Evolutionary conservation across 2,888 invertebrate species (phyloP), one percentile per base, ranked within the genome.

Genomic region (Tolmerus cingulatus): DNA sequence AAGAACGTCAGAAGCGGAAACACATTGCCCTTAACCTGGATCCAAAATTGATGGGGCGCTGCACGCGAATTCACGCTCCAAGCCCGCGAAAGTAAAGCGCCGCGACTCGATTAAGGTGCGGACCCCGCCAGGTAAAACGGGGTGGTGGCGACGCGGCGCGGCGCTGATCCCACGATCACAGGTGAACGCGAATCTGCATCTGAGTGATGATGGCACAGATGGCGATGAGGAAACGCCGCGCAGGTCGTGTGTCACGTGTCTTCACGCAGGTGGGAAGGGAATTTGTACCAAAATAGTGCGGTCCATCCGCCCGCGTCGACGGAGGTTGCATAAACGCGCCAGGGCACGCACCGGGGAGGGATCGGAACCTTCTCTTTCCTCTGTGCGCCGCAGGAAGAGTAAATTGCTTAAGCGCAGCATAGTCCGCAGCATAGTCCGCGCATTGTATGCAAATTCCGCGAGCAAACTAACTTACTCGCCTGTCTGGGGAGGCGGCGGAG

Each of bases 391-490:
- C 66, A 66, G 66, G 66, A 66, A 66, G 78, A 78, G 78, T 43
- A 78, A 78, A 78, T 78, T 78, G 43, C 78, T 78, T 78, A 78
- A 78, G 78, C 78, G 78, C 78, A 78, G 8, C 78, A 78, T 78
- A 78, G 8, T 1, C 43, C 37, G 23, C 23, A 78, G n/a, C 78
- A 78, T 78, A 78, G n/a, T 40, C 23, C n/a, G 23, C 40, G 23
- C 19, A 78, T 78, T 78, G 78, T 78, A 78, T 78, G 78, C 78
- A 78, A 78, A 78, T 78, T 78, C 5, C 23, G 43, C 43, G 78
- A 78, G 37, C 78, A 78, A 78, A 78, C 37, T 37, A 40, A 40
- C 37, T 12, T 23, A 23, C 19, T 43, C 78, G 43, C 43, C 5
- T 43, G 78, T 23, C 78, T 78, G 66, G 66, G 66, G 66, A 19